Conservation (phyloP, 2,113 vertebrate species). For the Tragelaphus strepsiceros region DNA sequence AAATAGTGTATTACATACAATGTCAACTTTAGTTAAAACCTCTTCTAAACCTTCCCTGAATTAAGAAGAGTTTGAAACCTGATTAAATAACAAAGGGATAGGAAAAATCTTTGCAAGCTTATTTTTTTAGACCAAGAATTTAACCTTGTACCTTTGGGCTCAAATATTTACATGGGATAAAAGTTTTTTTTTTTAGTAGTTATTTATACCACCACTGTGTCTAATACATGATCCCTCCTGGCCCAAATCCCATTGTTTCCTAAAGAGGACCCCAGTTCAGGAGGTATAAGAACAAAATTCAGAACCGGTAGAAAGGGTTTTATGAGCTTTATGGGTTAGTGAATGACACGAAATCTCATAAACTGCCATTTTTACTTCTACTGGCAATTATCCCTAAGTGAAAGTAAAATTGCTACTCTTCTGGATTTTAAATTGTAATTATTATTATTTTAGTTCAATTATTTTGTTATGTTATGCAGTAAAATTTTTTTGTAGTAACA, state of each 20-base stretch:
- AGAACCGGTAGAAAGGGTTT: neutral
- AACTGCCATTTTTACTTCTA: neutral
- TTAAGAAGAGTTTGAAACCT: neutral
- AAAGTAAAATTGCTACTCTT: neutral
- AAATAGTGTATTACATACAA: neutral
- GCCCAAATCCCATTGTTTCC: neutral
- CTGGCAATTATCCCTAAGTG: neutral
- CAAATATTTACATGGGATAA: neutral
- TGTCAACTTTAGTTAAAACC: constrained; percentile 1
- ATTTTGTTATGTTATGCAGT: neutral
- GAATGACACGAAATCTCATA: neutral
- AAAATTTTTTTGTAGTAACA: neutral
- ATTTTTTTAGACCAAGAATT: neutral
- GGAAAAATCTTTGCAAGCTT: neutral
- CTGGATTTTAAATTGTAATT: neutral
- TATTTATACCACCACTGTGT: neutral
- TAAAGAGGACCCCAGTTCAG: neutral
- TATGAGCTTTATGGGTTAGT: neutral
- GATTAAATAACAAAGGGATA: neutral
- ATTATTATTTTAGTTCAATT: neutral
- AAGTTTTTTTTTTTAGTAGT: neutral
- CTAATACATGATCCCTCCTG: neutral
- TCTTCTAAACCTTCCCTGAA: neutral
- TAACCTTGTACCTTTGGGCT: neutral
- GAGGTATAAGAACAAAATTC: neutral